A percentile compares a stretch with the other conserved stretches of the same genome.
Evolutionary conservation across 2,888 invertebrate genomes (phyloP).

Genomic region (Augiades crinisus): DNA sequence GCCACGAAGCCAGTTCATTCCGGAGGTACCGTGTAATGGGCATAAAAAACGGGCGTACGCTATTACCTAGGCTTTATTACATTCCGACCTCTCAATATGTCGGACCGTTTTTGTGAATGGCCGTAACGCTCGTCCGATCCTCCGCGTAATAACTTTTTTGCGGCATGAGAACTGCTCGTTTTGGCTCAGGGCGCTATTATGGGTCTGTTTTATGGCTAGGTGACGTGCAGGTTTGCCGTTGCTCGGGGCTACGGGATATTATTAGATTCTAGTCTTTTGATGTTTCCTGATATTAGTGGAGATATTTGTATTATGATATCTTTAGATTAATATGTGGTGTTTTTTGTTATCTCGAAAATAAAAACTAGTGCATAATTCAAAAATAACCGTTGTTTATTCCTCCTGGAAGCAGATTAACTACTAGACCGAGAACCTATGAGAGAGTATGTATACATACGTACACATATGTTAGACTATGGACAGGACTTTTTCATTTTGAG

Average conservation of each 20-base stretch:
- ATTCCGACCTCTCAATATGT: conserved; percentile 50
- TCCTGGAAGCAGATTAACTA: too few species aligned
- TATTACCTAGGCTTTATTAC: conserved; percentile 53
- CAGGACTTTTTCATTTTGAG: too few species aligned
- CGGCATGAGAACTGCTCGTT: conserved; percentile 17
- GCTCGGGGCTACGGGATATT: background rate
- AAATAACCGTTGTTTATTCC: too few species aligned
- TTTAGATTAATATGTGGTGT: too few species aligned
- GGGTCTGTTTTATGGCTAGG: conserved; percentile 21
- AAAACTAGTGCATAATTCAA: too few species aligned
- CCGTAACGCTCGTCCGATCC: conserved; percentile 23
- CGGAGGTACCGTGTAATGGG: conserved; percentile 33
- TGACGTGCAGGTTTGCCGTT: conserved; percentile 16
- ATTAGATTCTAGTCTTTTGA: background rate
- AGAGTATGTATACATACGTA: too few species aligned
- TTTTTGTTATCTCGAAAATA: too few species aligned
- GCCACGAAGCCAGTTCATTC: background rate
- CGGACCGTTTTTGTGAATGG: conserved; percentile 43
- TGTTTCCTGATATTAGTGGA: too few species aligned
- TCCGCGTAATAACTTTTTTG: conserved; percentile 27
- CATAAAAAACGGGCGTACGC: conserved; percentile 39
- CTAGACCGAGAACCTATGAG: too few species aligned
- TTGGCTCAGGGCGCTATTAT: conserved; percentile 13
- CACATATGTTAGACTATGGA: too few species aligned
- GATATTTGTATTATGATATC: too few species aligned